Conservation (phyloP, 2,888 invertebrate species). For the Protophormia terraenovae region DNA sequence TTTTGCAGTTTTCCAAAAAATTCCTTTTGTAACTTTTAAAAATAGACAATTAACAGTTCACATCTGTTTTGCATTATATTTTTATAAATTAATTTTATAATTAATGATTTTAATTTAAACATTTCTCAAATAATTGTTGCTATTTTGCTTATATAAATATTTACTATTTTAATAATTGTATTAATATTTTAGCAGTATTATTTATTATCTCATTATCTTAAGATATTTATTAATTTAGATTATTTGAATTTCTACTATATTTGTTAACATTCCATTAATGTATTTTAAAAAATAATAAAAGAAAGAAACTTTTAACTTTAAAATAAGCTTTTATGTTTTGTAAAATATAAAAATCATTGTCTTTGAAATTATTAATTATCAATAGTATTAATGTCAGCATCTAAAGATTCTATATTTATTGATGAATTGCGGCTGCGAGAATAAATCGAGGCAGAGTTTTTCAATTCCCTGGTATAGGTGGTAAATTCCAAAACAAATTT, state of each 20-base stretch:
- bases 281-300: slow-evolving; percentile 41
- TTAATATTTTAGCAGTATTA: slow-evolving; percentile 58
- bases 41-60: background rate
- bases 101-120: background rate
- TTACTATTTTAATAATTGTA: background rate
- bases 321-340: slow-evolving; percentile 35
- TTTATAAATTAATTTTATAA: background rate
- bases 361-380: slow-evolving; percentile 41
- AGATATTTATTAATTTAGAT: slow-evolving; percentile 16
- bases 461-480: slow-evolving; percentile 86
- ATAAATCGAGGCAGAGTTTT: slow-evolving; percentile 81
- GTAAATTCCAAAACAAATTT: slow-evolving; percentile 87
- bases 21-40: no score
- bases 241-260: slow-evolving; percentile 16
- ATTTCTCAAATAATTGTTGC: background rate
- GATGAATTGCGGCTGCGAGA: slow-evolving; percentile 79
- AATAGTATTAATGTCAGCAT: slow-evolving; percentile 57
- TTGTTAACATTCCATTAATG: slow-evolving; percentile 49
- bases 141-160: background rate
- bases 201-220: slow-evolving; percentile 51
- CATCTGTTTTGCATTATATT: background rate
- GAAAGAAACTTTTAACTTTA: slow-evolving; percentile 29
- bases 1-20: no score
- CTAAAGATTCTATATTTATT: slow-evolving; percentile 75
- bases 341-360: background rate